Percentiles rank a stretch among this genome's conserved stretches.
Evolutionary conservation across 2,888 invertebrate species (phyloP).

Genomic region (Drosophila ezoana): DNA sequence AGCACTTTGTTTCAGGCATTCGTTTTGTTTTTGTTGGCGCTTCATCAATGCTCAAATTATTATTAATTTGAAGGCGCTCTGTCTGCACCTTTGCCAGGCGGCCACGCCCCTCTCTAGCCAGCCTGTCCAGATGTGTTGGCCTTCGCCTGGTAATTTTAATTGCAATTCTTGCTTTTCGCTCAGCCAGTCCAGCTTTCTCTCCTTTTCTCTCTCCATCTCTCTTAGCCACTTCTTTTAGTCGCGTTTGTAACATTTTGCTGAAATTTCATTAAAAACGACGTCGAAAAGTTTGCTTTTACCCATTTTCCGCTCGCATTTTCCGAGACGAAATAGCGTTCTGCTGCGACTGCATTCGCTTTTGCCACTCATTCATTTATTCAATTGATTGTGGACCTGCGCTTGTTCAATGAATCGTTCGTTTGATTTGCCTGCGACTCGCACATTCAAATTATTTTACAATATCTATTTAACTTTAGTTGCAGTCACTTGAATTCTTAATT

Average conservation of each 20-base stretch:
- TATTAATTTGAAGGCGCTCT: conserved; percentile 69
- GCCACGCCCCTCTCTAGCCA: neutral
- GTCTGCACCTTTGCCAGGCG: conserved; percentile 35
- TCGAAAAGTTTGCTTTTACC: conserved; percentile 68
- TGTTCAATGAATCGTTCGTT: conserved; percentile 48
- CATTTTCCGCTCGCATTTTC: conserved; percentile 36
- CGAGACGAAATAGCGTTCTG: conserved; percentile 33
- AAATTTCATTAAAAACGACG: conserved; percentile 78
- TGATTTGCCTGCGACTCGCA: conserved; percentile 50
- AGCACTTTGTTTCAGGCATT: conserved; percentile 32
- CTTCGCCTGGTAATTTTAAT: conserved; percentile 73
- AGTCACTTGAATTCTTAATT: conserved; percentile 77
- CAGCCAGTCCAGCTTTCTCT: conserved; percentile 1
- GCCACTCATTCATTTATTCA: conserved; percentile 50
- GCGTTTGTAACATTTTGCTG: conserved; percentile 75
- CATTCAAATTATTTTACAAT: conserved; percentile 70
- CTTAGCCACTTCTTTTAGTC: conserved; percentile 31
- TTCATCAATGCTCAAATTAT: conserved; percentile 72
- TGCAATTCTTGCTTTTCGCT: conserved; percentile 65
- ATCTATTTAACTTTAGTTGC: conserved; percentile 75
- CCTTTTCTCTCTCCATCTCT: neutral
- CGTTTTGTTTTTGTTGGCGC: conserved; percentile 33
- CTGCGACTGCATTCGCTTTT: conserved; percentile 34
- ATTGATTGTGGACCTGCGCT: conserved; percentile 40
- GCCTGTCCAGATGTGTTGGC: conserved; percentile 33